phyloP scores from a whole-genome alignment of 1,140 invertebrate species.

The Portunus trituberculatus region DNA sequence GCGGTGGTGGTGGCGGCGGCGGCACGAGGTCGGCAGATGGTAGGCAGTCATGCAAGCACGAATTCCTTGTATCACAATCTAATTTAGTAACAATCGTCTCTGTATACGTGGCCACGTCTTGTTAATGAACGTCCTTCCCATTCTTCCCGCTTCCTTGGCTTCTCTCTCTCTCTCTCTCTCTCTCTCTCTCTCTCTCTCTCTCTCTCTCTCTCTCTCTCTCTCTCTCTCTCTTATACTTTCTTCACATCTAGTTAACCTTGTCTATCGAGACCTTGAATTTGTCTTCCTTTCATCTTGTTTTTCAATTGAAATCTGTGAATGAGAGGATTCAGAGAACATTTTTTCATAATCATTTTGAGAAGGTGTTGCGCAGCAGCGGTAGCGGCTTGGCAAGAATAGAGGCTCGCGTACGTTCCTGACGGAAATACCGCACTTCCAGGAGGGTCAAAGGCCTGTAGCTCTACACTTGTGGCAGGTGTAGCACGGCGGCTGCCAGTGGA shows the following conservation, averaged over 20 bases:
- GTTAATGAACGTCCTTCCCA: background rate
- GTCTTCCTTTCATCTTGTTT: background rate
- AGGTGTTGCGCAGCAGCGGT: background rate
- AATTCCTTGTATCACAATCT: background rate
- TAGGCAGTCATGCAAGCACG: background rate
- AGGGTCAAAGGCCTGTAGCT: background rate
- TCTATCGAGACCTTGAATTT: background rate
- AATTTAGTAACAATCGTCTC: constrained; percentile 2
- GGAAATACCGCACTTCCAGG: background rate
- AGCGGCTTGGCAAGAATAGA: background rate
- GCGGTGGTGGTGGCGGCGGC: background rate
- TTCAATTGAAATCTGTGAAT: constrained; percentile 5
- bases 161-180: constrained; percentile 43
- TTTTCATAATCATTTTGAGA: background rate
- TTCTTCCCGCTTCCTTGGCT: background rate
- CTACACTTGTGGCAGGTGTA: background rate
- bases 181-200: constrained; percentile 35
- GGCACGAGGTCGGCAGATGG: background rate
- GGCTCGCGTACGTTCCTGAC: background rate
- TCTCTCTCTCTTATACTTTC: background rate
- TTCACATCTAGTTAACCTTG: background rate
- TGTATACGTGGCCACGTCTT: background rate
- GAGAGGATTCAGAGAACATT: background rate
- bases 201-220: background rate
- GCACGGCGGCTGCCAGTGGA: background rate